Evolutionary conservation across 2,113 vertebrate species (phyloP).

Genomic region (Desmodus rotundus): DNA sequence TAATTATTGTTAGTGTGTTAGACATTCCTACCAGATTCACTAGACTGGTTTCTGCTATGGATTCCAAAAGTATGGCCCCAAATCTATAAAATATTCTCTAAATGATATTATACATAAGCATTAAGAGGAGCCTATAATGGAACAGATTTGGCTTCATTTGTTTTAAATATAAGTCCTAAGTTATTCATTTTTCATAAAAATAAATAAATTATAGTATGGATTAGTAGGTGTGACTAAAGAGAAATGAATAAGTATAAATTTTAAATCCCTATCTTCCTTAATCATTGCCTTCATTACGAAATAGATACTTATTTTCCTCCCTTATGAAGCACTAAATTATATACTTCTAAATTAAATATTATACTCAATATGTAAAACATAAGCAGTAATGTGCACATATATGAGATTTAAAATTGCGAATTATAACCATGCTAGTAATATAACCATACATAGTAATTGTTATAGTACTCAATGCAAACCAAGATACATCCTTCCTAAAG

Average conservation of each 20-base stretch:
- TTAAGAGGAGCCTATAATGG: not conserved
- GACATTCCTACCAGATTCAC: not conserved
- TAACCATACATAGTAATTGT: not conserved
- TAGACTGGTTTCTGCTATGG: not conserved
- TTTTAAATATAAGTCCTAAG: not conserved
- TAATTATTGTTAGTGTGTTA: not conserved
- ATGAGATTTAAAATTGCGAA: not conserved
- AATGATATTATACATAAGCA: not conserved
- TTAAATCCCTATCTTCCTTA: not conserved
- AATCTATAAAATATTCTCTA: not conserved
- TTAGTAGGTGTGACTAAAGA: not conserved
- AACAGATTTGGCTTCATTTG: not conserved
- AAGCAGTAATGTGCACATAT: not conserved
- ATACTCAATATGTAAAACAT: not conserved
- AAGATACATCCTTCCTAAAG: not conserved
- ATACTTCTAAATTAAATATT: not conserved
- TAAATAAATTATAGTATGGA: not conserved
- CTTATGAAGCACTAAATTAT: not conserved
- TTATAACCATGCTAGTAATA: not conserved
- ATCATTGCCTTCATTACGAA: not conserved
- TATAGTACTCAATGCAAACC: not conserved
- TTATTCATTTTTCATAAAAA: slow-evolving; percentile 11
- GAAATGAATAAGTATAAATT: not conserved
- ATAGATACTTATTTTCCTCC: not conserved
- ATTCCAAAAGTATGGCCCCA: not conserved